phyloP scores from a whole-genome alignment of 2,113 vertebrate species.

The Charina bottae region DNA sequence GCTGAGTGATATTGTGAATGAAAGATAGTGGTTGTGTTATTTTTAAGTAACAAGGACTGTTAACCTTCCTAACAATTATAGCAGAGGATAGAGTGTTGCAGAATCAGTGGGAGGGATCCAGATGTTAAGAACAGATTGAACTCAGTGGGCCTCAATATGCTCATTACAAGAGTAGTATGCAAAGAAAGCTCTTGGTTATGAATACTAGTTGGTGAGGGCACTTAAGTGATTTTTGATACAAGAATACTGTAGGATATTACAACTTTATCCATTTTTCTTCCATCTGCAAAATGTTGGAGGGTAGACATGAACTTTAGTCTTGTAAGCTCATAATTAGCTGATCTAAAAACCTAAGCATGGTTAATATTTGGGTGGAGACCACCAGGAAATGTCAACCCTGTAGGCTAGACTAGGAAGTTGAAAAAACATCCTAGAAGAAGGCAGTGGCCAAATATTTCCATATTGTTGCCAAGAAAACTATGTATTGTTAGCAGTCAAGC shows the following conservation, averaged over 20 bases:
- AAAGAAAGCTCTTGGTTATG: neutral
- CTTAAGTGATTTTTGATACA: neutral
- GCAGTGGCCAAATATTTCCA: no score
- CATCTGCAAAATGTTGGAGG: neutral
- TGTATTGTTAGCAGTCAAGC: no score
- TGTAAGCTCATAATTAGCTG: neutral
- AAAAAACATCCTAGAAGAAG: no score
- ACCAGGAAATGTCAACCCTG: no score
- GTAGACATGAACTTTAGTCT: neutral
- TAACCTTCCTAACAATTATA: neutral
- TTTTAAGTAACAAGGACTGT: neutral
- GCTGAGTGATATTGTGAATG: neutral
- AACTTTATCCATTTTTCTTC: neutral
- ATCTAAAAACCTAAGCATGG: neutral
- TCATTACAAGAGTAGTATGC: neutral
- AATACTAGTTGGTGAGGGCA: neutral
- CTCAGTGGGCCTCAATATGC: neutral
- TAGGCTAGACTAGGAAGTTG: no score
- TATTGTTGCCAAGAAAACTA: no score
- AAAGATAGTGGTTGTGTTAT: neutral
- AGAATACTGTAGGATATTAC: neutral
- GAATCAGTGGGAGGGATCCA: neutral
- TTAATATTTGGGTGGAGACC: no score
- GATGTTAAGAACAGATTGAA: neutral
- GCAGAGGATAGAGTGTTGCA: neutral